Evolutionary conservation across 2,888 invertebrate genomes (phyloP).

Genomic region (Drosophila lacicola): DNA sequence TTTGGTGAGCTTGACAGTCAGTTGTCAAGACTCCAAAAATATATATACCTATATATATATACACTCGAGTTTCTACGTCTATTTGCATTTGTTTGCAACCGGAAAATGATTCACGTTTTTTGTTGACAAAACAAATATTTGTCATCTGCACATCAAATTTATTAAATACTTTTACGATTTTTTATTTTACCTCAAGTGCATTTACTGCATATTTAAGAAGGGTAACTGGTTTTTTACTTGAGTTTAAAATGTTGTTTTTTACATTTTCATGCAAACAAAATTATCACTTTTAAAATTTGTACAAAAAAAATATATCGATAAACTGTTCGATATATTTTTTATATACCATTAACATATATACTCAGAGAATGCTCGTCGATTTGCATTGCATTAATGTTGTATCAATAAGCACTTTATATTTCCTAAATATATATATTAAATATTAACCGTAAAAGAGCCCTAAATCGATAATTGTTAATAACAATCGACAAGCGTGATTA

Average conservation of each 20-base stretch:
- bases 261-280: too few relatives aligned
- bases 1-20: conserved; percentile 4
- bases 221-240: conserved; percentile 12
- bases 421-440: too few relatives aligned
- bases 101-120: conserved; percentile 30
- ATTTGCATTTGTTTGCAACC: conserved; percentile 18
- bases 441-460: too few relatives aligned
- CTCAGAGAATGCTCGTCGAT: too few relatives aligned
- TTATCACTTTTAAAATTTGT: background rate
- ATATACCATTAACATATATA: too few relatives aligned
- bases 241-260: background rate
- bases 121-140: conserved; percentile 11
- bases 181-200: conserved; percentile 4
- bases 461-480: too few relatives aligned
- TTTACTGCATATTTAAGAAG: background rate
- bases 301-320: background rate
- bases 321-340: too few relatives aligned
- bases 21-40: conserved; percentile 5
- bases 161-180: conserved; percentile 6
- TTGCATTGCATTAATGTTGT: too few relatives aligned
- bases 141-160: conserved; percentile 11
- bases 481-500: too few relatives aligned
- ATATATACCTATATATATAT: background rate
- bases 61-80: conserved; percentile 1
- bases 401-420: too few relatives aligned